Conservation (phyloP, 2,888 invertebrate species). For the Microdon myrmicae region DNA sequence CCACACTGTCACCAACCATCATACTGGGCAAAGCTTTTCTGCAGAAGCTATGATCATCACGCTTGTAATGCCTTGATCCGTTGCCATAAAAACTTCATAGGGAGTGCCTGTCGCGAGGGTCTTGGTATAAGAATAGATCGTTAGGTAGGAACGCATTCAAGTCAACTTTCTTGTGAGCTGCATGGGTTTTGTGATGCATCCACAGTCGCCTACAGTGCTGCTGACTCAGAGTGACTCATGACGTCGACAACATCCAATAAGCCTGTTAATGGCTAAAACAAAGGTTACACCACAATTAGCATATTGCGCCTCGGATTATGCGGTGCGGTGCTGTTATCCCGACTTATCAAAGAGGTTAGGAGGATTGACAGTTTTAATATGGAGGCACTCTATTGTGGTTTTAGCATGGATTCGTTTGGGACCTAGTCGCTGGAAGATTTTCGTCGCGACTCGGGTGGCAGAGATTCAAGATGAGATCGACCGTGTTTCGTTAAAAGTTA, state of each 20-base stretch:
- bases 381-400: not conserved
- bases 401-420: not conserved
- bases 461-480: slow-evolving; percentile 1
- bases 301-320: not conserved
- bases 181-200: slow-evolving; percentile 3
- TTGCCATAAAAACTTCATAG: not conserved
- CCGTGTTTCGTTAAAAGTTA: too few relatives aligned
- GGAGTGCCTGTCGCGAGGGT: not conserved
- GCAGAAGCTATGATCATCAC: slow-evolving; percentile 5
- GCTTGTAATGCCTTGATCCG: not conserved
- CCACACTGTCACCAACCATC: not conserved
- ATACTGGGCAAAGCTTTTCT: slow-evolving; percentile 2
- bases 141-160: not conserved
- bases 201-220: slow-evolving; percentile 5
- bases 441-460: not conserved
- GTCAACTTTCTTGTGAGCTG: slow-evolving; percentile 1
- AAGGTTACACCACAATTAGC: not conserved
- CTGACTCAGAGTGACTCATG: not conserved
- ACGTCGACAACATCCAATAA: slow-evolving; percentile 3
- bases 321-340: slow-evolving; percentile 2
- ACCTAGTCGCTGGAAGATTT: not conserved
- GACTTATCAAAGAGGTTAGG: slow-evolving; percentile 1
- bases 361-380: not conserved
- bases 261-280: not conserved
- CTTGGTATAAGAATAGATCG: not conserved